These are phyloP conservation scores for Hirundo rustica DNA, from an alignment of 2,797 vertebrate genomes.

Conservation along the genomic window DNA sequence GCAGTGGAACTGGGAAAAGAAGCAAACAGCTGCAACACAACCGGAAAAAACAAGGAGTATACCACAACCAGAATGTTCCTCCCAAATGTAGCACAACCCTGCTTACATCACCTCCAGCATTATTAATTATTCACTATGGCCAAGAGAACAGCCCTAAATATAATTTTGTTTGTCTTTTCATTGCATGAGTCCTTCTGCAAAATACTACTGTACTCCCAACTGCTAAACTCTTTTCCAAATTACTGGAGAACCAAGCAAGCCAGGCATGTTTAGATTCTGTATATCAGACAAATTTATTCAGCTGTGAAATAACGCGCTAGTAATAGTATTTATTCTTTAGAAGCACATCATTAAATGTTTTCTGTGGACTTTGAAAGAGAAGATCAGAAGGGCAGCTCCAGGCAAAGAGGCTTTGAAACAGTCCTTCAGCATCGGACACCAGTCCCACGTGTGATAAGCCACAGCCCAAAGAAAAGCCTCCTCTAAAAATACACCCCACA, in stretches of 20 bases:
- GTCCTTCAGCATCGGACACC: neutral
- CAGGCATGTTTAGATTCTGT: neutral
- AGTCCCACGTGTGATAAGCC: neutral
- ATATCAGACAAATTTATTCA: neutral
- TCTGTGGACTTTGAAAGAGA: neutral
- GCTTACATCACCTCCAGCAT: constrained; percentile 41
- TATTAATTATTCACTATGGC: constrained; percentile 45
- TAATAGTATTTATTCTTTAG: neutral
- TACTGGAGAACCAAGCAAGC: neutral
- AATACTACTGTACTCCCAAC: neutral
- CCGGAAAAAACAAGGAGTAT: constrained; percentile 13
- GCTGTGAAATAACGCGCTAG: neutral
- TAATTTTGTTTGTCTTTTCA: constrained; percentile 12
- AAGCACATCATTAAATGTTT: constrained; percentile 8
- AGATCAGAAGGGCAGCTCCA: neutral
- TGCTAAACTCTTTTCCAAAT: neutral
- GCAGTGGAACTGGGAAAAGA: neutral
- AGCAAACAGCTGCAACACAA: constrained; percentile 17
- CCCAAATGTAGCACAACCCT: constrained; percentile 37
- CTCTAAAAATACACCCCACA: neutral
- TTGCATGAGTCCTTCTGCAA: neutral
- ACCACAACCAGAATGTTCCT: constrained; percentile 38
- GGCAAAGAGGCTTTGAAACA: neutral
- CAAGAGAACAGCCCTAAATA: neutral
- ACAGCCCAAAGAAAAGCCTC: neutral